Percentiles rank a stretch among this genome's conserved stretches.
Conservation (phyloP, 2,888 invertebrate genomes). For the Odontothrips loti region DNA sequence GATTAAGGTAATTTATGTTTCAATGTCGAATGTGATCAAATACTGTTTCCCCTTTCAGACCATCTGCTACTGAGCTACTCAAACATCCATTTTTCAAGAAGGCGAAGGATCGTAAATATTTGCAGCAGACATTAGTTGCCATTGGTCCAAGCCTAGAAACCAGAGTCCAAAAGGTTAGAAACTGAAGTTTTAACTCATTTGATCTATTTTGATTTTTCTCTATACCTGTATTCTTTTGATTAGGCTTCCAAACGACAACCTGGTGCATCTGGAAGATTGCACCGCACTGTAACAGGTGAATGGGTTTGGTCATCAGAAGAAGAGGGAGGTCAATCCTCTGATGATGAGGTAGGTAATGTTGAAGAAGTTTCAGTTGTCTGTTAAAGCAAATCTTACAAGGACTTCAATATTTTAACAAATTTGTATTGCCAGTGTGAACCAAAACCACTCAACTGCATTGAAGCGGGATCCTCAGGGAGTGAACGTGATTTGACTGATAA, state of each 20-base stretch:
- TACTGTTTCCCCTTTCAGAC: conserved; percentile 49
- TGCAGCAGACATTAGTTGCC: conserved; percentile 78
- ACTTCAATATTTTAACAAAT: conserved; percentile 9
- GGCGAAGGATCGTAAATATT: conserved; percentile 87
- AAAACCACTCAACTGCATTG: conserved; percentile 50
- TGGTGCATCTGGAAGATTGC: conserved; percentile 69
- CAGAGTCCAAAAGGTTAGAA: conserved; percentile 77
- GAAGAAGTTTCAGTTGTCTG: conserved; percentile 5
- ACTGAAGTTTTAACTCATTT: conserved; percentile 12
- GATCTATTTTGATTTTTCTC: conserved; percentile 27
- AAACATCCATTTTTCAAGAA: conserved; percentile 98
- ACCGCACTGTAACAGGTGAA: conserved; percentile 92
- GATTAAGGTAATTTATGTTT: conserved; percentile 21
- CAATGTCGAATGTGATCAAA: conserved; percentile 3
- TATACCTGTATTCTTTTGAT: conserved; percentile 29
- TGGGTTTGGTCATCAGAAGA: conserved; percentile 99
- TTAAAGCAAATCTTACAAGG: conserved; percentile 21
- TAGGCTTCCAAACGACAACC: conserved; percentile 73
- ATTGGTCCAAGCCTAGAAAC: conserved; percentile 86
- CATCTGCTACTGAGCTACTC: conserved; percentile 89
- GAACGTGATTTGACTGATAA: conserved; percentile 46
- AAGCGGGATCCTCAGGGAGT: conserved; percentile 46
- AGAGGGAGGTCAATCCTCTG: conserved; percentile 58
- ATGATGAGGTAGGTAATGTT: conserved; percentile 47
- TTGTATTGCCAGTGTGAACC: conserved; percentile 38